phyloP scores from a whole-genome alignment of 2,888 invertebrate genomes.

The Hemithea aestivaria region DNA sequence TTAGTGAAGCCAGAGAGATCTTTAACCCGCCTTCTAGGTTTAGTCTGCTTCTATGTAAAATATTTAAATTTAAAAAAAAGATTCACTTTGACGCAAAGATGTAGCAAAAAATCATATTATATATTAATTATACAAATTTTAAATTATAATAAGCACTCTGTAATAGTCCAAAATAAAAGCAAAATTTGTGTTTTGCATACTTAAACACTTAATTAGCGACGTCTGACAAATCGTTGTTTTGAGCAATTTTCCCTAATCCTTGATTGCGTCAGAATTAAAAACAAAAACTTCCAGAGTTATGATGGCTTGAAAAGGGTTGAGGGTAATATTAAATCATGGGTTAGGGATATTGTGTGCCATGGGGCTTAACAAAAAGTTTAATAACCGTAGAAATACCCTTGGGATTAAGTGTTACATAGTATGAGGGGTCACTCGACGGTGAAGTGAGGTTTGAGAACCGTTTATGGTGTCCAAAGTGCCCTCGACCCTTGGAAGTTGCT shows the following conservation, averaged over 20 bases:
- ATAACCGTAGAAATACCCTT: constrained; percentile 9
- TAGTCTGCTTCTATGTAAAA: no score
- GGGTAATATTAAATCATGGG: constrained; percentile 11
- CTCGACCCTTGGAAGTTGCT: constrained; percentile 9
- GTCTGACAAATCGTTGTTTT: neutral
- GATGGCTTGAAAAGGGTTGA: constrained; percentile 3
- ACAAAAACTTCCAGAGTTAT: constrained; percentile 10
- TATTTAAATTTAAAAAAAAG: no score
- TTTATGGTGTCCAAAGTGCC: constrained; percentile 6
- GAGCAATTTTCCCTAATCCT: constrained; percentile 1
- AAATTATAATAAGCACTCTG: no score
- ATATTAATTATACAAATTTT: no score
- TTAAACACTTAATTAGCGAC: constrained; percentile 6
- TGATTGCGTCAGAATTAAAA: constrained; percentile 1
- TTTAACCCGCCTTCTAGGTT: no score
- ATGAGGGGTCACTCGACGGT: constrained; percentile 6
- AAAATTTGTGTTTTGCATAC: neutral
- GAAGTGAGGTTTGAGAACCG: constrained; percentile 4
- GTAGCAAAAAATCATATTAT: no score
- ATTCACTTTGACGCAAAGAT: no score
- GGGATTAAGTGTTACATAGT: constrained; percentile 7
- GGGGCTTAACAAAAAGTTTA: constrained; percentile 14
- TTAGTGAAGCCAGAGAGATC: no score
- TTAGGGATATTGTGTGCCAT: constrained; percentile 7
- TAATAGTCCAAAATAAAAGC: no score